phyloP scores from a whole-genome alignment of 2,113 vertebrate species.

The Pandion haliaetus region DNA sequence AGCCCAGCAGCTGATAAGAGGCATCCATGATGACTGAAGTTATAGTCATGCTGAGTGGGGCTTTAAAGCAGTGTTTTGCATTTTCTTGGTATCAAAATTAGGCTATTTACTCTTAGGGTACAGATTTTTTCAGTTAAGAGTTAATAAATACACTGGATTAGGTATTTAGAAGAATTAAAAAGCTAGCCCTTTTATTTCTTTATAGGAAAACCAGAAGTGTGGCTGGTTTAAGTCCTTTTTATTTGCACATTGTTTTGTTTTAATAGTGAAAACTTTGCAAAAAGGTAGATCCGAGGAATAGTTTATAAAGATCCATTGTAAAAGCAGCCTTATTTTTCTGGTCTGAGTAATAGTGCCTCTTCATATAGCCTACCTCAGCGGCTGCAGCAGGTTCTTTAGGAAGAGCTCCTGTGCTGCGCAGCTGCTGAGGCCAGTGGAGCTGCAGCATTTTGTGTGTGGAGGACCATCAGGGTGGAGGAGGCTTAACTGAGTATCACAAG shows the following conservation, averaged over 20 bases:
- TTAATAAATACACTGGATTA: background rate
- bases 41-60: background rate
- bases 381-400: background rate
- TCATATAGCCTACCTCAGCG: background rate
- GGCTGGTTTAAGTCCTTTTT: background rate
- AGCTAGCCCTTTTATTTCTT: background rate
- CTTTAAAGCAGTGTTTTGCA: background rate
- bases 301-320: background rate
- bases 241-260: background rate
- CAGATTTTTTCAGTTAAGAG: background rate
- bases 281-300: background rate
- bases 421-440: background rate
- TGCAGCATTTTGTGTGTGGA: background rate
- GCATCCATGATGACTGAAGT: background rate
- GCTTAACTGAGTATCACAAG: background rate
- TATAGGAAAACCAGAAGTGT: background rate
- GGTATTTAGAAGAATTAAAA: background rate
- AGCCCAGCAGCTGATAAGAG: background rate
- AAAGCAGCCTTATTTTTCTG: background rate
- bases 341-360: background rate
- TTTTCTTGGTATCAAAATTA: background rate
- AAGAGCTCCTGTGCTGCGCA: background rate
- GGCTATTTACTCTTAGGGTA: background rate
- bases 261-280: background rate
- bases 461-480: background rate